Base-by-base conservation (phyloP, 2,888 invertebrate genomes). In the Masnerella sp. region DNA sequence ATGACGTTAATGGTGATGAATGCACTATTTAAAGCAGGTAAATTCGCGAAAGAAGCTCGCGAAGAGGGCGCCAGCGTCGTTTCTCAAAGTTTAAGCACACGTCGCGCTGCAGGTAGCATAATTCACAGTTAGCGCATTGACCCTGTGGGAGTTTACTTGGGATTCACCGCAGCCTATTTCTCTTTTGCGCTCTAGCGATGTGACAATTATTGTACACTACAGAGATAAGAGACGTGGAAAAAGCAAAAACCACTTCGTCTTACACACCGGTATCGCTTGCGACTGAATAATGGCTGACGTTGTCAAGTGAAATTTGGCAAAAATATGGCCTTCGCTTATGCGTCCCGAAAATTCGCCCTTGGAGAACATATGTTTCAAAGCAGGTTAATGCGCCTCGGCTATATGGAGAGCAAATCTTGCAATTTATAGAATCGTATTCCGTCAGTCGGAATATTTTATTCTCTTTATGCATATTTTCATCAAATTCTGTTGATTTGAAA, bases 81-180 rank as follows among this genome's bases (percentile, higher is more conserved):
- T 73, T 67, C 67, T 73, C 72, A 73, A 73, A 73, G 67, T 73
- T 67, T 73, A 73, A 74, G 68, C 68, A 51, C 68, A 64, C 68
- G 69, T 64, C 74, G 62, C 69, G 62, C 74, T 77, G 67, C 75
- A 69, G 61, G 76, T 68, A 47, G 56, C 79, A 74, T 81, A 80
- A 79, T 75, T 81, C 78, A 80, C 54, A 49, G 74, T 81, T 77
- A 76, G 65, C 36, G 47, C 45, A 49, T 74, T 73, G 75, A 77
- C 74, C 77, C 74, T 76, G 65, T 42, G 70, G 56, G 73, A 78
- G 70, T 75, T 78, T 77, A 74, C 67, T 67, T 64, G 69, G 51
- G 68, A 74, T 78, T 77, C 65, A 51, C 71, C 75, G 75, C 75
- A 75, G 74, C 76, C 78, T 76, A 75, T 74, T 77, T 78, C 65